Conservation (phyloP, 2,113 vertebrate genomes). For the Hippocampus abdominalis region DNA sequence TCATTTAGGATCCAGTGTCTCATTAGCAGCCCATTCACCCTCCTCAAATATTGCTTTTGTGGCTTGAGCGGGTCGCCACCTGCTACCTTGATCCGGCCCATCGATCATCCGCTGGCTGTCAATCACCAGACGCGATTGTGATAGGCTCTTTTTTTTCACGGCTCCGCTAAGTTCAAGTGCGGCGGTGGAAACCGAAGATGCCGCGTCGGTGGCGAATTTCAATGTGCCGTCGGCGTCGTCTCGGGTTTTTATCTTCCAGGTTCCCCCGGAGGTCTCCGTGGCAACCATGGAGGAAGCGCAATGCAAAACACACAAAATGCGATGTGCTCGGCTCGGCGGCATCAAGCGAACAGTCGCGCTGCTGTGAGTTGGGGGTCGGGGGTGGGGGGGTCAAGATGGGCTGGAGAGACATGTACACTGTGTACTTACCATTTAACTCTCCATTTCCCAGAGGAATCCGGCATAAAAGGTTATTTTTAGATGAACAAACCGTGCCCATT, state of each 20-base stretch:
- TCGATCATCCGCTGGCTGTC: slow-evolving; percentile 32
- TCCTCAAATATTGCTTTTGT: slow-evolving; percentile 48
- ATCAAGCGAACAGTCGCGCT: neutral
- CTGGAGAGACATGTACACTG: neutral
- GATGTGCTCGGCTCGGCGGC: neutral
- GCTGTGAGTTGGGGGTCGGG: neutral
- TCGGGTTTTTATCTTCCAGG: slow-evolving; percentile 48
- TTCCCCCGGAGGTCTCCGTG: slow-evolving; percentile 21
- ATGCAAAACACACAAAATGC: neutral
- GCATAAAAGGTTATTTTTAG: slow-evolving; percentile 37
- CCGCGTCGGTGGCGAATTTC: slow-evolving; percentile 37
- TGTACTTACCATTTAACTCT: slow-evolving; percentile 9
- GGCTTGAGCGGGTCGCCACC: slow-evolving; percentile 16
- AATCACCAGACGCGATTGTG: slow-evolving; percentile 11
- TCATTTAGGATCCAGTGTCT: slow-evolving; percentile 70
- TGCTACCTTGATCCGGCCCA: slow-evolving; percentile 15
- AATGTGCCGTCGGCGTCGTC: slow-evolving; percentile 34
- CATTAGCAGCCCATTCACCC: slow-evolving; percentile 58
- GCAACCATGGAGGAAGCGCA: slow-evolving; percentile 22
- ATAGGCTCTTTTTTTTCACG: neutral
- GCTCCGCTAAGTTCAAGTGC: slow-evolving; percentile 14
- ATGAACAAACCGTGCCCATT: neutral
- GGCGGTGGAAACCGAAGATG: slow-evolving; percentile 40
- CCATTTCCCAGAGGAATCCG: slow-evolving; percentile 5
- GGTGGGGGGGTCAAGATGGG: neutral